Base-by-base conservation (phyloP, 2,113 vertebrate genomes). In the Laticauda laticaudata region DNA sequence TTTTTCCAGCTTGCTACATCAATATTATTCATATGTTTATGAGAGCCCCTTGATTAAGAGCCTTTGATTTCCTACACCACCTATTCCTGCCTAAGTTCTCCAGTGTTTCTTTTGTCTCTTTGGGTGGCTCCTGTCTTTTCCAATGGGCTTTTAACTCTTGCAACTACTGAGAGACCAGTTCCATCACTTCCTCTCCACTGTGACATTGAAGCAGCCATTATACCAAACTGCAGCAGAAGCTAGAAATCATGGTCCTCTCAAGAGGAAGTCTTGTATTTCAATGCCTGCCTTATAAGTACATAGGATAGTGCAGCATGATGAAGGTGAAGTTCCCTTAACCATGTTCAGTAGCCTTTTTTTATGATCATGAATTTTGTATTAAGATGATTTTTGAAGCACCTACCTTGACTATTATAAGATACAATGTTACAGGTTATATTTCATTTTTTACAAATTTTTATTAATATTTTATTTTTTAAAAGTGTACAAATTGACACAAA, bases 11-110 rank as follows among this genome's bases (percentile, higher is more conserved):
- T 86, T 86, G 24, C 57, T 93, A 54, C 12, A 15, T 61, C 93
- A 21, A 14, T 20, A 89, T 1, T 92, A 92, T 92, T 91, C 59
- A 89, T 93, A n/a, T n/a, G 92, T 7, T 45, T 91, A 0, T 61
- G 59, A 93, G 81, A 26, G 86, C 57, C 51, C 5, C 18, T 92
- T 95, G 55, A 24, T 91, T 88, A 95, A 85, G 90, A 56, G 6
- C 21, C 26, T 43, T 81, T 92, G 23, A 81, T 92, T 87, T n/a
- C 88, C 0, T 92, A 34, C 87, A 91, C 18, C 85, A 75, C 86
- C 20, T 6, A 8, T 94, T 86, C 39, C 90, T 89, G 59, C 15
- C 90, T 34, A 88, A 53, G 7, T 51, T 43, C 53, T 57, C 15
- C 51, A 92, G 18, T 15, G 3, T 39, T 91, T 10, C 6, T 14